Evolutionary conservation across 2,113 vertebrate genomes (phyloP).

Genomic region (Eonycteris spelaea): DNA sequence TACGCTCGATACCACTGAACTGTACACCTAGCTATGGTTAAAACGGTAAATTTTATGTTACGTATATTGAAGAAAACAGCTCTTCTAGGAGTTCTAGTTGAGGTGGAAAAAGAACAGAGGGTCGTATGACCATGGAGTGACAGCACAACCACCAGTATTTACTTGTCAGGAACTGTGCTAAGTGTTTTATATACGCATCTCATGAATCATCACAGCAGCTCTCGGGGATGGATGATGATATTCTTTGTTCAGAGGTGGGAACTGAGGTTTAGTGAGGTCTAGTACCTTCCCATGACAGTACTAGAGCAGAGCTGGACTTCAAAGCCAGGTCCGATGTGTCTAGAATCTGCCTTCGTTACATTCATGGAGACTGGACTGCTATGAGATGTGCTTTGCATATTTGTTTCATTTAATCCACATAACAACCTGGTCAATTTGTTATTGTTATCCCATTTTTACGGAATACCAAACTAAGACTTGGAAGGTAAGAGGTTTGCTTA

Average conservation of each 20-base stretch:
- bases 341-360: not conserved
- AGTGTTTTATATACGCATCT: not conserved
- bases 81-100: not conserved
- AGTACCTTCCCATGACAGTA: not conserved
- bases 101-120: not conserved
- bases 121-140: not conserved
- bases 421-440: not conserved
- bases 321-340: not conserved
- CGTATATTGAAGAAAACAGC: not conserved
- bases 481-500: not conserved
- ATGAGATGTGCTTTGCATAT: not conserved
- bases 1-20: not conserved
- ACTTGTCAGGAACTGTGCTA: not conserved
- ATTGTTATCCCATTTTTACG: not conserved
- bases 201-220: not conserved
- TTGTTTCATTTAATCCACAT: not conserved
- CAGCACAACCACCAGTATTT: not conserved
- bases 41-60: not conserved
- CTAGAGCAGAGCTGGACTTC: not conserved
- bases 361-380: not conserved
- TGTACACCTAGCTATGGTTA: not conserved
- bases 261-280: not conserved
- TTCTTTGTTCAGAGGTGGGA: not conserved
- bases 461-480: not conserved
- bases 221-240: not conserved